Evolutionary conservation across 2,113 vertebrate genomes (phyloP).

Genomic region (Procavia capensis): DNA sequence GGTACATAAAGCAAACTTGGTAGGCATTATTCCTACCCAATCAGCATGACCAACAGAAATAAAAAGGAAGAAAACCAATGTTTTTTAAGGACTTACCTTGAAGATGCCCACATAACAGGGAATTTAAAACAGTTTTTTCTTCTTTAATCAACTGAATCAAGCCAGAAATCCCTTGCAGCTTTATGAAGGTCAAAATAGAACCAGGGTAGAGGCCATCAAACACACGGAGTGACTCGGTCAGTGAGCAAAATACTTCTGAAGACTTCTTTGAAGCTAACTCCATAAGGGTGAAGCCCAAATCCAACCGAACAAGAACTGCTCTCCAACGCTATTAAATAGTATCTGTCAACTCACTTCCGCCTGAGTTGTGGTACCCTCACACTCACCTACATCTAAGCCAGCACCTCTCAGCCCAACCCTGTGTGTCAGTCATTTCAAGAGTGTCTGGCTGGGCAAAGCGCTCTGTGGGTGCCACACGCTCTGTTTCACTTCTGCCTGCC

Average conservation of each 20-base stretch:
- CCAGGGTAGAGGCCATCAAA: not conserved
- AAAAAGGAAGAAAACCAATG: not conserved
- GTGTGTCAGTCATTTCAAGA: accelerated
- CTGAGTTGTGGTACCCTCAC: not conserved
- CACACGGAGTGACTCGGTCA: not conserved
- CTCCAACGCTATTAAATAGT: not conserved
- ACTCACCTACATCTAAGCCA: not conserved
- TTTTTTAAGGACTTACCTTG: constrained; percentile 17
- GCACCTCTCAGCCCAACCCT: not conserved
- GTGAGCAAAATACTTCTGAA: not conserved
- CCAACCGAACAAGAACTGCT: not conserved
- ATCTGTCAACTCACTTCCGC: not conserved
- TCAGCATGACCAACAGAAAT: not conserved
- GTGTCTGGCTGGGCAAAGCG: accelerated
- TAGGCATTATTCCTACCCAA: not conserved
- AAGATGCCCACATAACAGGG: not conserved
- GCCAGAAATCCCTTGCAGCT: not conserved
- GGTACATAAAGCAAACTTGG: not conserved
- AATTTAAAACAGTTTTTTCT: not conserved
- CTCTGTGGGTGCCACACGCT: not conserved
- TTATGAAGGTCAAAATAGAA: constrained; percentile 47
- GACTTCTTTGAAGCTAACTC: constrained; percentile 2
- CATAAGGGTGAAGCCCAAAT: not conserved
- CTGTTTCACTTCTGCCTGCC: not conserved
- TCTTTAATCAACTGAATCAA: constrained; percentile 17